Percentiles rank a stretch among this genome's conserved stretches.
Conservation (phyloP, 2,888 invertebrate genomes). For the Podotricha telesiphe region DNA sequence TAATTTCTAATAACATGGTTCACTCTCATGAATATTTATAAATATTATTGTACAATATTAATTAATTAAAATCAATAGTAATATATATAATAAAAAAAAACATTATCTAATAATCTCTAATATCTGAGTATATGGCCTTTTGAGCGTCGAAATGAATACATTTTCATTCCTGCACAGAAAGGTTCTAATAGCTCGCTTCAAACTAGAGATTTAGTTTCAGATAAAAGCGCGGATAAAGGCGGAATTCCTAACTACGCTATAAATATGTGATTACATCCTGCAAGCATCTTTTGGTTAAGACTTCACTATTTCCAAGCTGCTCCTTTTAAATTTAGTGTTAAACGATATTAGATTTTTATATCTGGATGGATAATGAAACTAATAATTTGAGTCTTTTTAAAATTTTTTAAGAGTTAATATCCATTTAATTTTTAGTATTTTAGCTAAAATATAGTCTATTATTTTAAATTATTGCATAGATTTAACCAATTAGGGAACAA, state of each 20-base stretch:
- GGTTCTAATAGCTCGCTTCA: constrained; percentile 46
- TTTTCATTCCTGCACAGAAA: constrained; percentile 46
- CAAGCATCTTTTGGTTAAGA: constrained; percentile 40
- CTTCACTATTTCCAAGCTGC: constrained; percentile 35
- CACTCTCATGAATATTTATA: too few relatives aligned
- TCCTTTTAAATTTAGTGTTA: constrained; percentile 28
- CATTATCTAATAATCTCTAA: constrained; percentile 10
- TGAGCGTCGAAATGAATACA: constrained; percentile 34
- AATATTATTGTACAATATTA: too few relatives aligned
- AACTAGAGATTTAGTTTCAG: constrained; percentile 48
- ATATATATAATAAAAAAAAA: too few relatives aligned
- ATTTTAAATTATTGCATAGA: background rate
- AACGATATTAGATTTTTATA: constrained; percentile 7
- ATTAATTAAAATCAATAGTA: too few relatives aligned
- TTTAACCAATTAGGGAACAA: too few relatives aligned
- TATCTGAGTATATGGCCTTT: too few relatives aligned
- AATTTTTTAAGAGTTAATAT: background rate
- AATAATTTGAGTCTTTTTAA: background rate
- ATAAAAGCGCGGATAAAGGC: constrained; percentile 46
- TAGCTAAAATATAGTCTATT: background rate
- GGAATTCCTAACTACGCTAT: constrained; percentile 44
- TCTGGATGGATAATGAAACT: constrained; percentile 5
- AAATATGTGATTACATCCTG: constrained; percentile 46
- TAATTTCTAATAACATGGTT: too few relatives aligned
- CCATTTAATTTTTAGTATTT: background rate